Evolutionary conservation across 2,113 vertebrate genomes (phyloP).

Genomic region (Prietella phreatophila): DNA sequence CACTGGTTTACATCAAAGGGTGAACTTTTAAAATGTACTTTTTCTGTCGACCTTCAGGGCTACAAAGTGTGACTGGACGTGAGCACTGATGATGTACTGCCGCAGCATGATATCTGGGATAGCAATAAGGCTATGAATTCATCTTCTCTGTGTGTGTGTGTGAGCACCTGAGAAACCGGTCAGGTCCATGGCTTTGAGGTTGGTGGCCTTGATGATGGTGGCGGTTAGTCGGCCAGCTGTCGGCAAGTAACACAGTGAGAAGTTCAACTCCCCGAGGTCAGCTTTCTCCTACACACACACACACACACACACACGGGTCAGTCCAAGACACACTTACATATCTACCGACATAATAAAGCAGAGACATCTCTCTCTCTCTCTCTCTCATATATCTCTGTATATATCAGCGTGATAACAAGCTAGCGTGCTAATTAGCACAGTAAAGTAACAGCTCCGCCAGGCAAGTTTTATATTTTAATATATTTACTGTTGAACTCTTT

Average conservation of each 20-base stretch:
- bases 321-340: neutral
- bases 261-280: conserved; percentile 93
- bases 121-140: neutral
- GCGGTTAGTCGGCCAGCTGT: conserved; percentile 88
- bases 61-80: neutral
- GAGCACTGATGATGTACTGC: conserved; percentile 1
- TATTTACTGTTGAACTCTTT: too few relatives aligned
- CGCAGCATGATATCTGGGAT: conserved; percentile 33
- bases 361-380: neutral
- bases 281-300: conserved; percentile 81
- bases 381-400: neutral
- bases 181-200: conserved; percentile 94
- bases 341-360: neutral
- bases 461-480: too few relatives aligned
- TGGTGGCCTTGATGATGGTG: conserved; percentile 90
- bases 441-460: too few relatives aligned
- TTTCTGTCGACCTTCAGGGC: conserved; percentile 23
- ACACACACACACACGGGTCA: conserved; percentile 33
- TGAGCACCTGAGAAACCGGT: conserved; percentile 85
- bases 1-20: neutral
- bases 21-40: neutral
- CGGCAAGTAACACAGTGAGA: conserved; percentile 93
- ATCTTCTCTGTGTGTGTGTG: neutral
- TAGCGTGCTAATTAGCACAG: too few relatives aligned
- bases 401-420: too few relatives aligned